These are phyloP conservation scores for Dryoscopus gambensis DNA, from an alignment of 2,113 vertebrate genomes.

Conservation along the genomic window DNA sequence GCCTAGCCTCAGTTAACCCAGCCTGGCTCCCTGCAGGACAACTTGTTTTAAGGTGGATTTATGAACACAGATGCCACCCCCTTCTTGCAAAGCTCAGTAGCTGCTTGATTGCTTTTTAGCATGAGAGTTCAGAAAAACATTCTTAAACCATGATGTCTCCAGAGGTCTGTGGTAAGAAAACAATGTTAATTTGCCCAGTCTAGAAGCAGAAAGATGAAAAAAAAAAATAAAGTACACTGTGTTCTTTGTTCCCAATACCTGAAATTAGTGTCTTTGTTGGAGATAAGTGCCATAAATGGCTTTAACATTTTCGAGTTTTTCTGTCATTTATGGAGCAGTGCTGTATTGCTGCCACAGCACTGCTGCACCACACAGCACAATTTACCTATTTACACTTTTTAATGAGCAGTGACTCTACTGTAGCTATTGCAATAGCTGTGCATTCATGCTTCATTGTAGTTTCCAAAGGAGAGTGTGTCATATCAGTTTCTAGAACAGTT, in stretches of 20 bases:
- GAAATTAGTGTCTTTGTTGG: background rate
- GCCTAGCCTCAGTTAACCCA: background rate
- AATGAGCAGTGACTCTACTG: background rate
- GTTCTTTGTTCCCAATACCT: constrained; percentile 6
- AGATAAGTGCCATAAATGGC: background rate
- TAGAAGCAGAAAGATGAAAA: constrained; percentile 4
- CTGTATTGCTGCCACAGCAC: background rate
- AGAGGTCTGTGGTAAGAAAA: constrained; percentile 8
- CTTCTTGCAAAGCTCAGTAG: background rate
- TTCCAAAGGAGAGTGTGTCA: background rate
- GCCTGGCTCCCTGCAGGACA: background rate
- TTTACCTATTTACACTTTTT: background rate
- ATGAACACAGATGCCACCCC: background rate
- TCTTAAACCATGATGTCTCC: background rate
- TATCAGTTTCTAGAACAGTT: background rate
- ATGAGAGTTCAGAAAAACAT: background rate
- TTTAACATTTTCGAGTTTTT: background rate
- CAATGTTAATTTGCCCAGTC: background rate
- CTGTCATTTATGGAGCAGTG: background rate
- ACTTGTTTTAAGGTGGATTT: background rate
- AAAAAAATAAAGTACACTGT: background rate
- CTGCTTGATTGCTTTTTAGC: background rate
- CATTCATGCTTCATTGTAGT: background rate
- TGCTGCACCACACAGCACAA: background rate
- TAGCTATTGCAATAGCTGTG: background rate